Evolutionary conservation across 2,113 vertebrate species (phyloP).

Genomic region (Corapipo altera): DNA sequence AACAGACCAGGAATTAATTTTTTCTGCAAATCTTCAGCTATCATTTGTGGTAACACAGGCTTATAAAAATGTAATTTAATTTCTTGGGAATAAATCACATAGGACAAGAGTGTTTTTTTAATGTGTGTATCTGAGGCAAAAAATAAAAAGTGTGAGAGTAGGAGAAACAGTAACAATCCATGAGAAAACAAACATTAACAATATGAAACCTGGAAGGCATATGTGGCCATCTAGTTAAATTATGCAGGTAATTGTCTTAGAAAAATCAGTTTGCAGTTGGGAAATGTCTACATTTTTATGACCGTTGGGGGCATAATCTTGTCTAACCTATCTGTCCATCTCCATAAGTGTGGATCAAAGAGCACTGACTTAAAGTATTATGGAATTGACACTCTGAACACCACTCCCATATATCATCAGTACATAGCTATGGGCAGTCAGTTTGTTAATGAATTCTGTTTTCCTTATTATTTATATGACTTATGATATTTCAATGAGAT

Average conservation of each 20-base stretch:
- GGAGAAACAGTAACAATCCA: slow-evolving; percentile 25
- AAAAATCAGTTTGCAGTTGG: slow-evolving; percentile 57
- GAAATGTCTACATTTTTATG: slow-evolving; percentile 57
- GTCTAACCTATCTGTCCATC: slow-evolving; percentile 61
- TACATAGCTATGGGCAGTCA: not conserved
- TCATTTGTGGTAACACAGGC: slow-evolving; percentile 69
- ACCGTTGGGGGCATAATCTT: slow-evolving; percentile 41
- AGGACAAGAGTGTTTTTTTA: slow-evolving; percentile 32
- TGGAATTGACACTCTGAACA: slow-evolving; percentile 24
- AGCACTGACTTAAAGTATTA: slow-evolving; percentile 45
- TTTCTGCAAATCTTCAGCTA: slow-evolving; percentile 72
- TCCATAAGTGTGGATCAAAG: slow-evolving; percentile 56
- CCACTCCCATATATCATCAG: not conserved
- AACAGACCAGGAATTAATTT: slow-evolving; percentile 75
- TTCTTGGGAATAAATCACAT: slow-evolving; percentile 69
- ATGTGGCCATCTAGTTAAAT: slow-evolving; percentile 38
- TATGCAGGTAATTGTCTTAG: slow-evolving; percentile 59
- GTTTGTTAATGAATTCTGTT: slow-evolving; percentile 52
- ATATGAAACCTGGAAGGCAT: slow-evolving; percentile 40
- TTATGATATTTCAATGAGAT: not conserved
- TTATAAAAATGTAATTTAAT: slow-evolving; percentile 79
- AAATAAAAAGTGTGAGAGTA: not conserved
- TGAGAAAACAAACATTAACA: slow-evolving; percentile 29
- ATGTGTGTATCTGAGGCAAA: not conserved
- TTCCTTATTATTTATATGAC: slow-evolving; percentile 16